Conservation (phyloP, 2,888 invertebrate species). For the Synergus umbraculus region DNA sequence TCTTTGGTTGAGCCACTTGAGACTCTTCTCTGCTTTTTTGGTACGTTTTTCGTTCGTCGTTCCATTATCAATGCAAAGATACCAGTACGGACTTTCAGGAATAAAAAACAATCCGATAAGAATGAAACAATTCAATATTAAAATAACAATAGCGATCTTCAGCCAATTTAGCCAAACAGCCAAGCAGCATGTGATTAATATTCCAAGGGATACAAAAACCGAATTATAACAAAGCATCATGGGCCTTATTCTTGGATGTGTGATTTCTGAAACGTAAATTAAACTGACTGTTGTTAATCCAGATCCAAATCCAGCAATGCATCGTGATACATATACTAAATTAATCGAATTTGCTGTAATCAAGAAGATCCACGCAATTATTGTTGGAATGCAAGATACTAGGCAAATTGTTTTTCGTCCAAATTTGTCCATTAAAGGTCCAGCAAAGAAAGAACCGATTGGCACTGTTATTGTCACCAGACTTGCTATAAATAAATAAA, state of each 20-base stretch:
- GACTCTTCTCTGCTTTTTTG: slow-evolving; percentile 71
- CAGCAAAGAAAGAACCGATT: slow-evolving; percentile 79
- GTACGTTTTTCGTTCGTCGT: slow-evolving; percentile 54
- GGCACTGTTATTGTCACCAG: slow-evolving; percentile 80
- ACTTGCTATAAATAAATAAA: slow-evolving; percentile 76
- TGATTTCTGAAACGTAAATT: slow-evolving; percentile 81
- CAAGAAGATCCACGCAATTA: slow-evolving; percentile 78
- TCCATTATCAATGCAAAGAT: slow-evolving; percentile 76
- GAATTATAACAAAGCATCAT: slow-evolving; percentile 81
- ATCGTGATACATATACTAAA: slow-evolving; percentile 78
- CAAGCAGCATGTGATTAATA: slow-evolving; percentile 79
- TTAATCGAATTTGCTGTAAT: slow-evolving; percentile 75
- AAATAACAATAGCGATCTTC: slow-evolving; percentile 77
- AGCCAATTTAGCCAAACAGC: slow-evolving; percentile 79
- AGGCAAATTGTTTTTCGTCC: slow-evolving; percentile 79
- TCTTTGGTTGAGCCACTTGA: slow-evolving; percentile 77
- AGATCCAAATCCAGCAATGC: slow-evolving; percentile 79
- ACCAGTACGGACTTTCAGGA: slow-evolving; percentile 82
- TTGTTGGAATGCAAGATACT: slow-evolving; percentile 77
- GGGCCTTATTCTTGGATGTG: slow-evolving; percentile 79
- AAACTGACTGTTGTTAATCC: slow-evolving; percentile 79
- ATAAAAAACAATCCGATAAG: slow-evolving; percentile 74
- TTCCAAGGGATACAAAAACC: slow-evolving; percentile 81
- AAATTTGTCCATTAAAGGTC: slow-evolving; percentile 80
- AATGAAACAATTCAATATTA: slow-evolving; percentile 71